Percentiles rank a stretch among this genome's conserved stretches.
Conservation (phyloP, 2,888 invertebrate genomes). For the Drosophila acutilabella region DNA sequence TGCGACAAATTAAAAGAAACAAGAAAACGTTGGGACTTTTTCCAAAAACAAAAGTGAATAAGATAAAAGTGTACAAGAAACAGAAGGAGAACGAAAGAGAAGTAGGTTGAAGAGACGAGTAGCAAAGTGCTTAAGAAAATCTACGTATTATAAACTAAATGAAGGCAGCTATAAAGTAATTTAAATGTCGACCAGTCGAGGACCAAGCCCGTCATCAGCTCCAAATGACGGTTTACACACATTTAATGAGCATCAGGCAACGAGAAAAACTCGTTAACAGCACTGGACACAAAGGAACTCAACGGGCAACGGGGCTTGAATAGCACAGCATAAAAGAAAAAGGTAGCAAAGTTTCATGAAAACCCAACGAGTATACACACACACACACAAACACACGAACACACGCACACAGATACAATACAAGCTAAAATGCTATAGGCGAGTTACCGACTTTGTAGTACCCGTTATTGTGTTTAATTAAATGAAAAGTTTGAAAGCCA, state of each 20-base stretch:
- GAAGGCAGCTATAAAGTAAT: slow-evolving; percentile 75
- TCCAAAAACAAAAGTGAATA: slow-evolving; percentile 21
- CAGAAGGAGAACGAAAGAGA: neutral
- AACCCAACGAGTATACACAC: slow-evolving; percentile 17
- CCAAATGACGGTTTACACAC: slow-evolving; percentile 59
- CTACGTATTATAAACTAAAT: slow-evolving; percentile 64
- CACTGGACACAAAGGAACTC: slow-evolving; percentile 50
- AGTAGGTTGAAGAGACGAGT: slow-evolving; percentile 16
- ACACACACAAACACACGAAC: slow-evolving; percentile 12
- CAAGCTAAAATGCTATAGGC: neutral
- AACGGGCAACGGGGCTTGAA: slow-evolving; percentile 25
- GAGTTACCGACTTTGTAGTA: neutral
- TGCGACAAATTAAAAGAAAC: slow-evolving; percentile 65
- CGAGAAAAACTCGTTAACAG: slow-evolving; percentile 47
- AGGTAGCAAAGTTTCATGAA: slow-evolving; percentile 55
- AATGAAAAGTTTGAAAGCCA: neutral
- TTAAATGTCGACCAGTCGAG: slow-evolving; percentile 61
- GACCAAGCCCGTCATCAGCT: slow-evolving; percentile 22
- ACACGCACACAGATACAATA: neutral
- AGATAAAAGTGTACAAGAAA: slow-evolving; percentile 9
- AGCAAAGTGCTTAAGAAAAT: slow-evolving; percentile 43
- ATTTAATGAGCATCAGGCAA: slow-evolving; percentile 54
- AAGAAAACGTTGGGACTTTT: slow-evolving; percentile 37
- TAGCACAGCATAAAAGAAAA: slow-evolving; percentile 50
- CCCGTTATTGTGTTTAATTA: neutral